Conservation (phyloP, 2,113 vertebrate genomes). For the Aspidoscelis tigris region DNA sequence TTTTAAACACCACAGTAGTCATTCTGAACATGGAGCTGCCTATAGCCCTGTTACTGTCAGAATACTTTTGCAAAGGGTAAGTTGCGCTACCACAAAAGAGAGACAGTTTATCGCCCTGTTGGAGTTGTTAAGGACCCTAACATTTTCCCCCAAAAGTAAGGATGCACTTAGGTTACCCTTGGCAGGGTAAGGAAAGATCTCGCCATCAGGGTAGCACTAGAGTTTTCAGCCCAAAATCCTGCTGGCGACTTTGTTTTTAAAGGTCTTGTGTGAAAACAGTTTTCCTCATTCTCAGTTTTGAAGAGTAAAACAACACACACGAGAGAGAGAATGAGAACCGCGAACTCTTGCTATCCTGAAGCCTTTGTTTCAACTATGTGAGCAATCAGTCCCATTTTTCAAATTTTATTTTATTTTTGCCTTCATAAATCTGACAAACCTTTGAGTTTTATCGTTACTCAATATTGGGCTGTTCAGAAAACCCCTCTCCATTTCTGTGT, state of each 20-base stretch:
- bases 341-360: not conserved
- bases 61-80: not conserved
- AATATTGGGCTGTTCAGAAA: not conserved
- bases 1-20: not conserved
- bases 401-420: not conserved
- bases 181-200: not conserved
- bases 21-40: constrained; percentile 2
- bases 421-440: constrained; percentile 9
- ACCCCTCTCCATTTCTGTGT: not conserved
- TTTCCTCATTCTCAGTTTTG: not conserved
- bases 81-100: not conserved
- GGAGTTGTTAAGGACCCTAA: constrained; percentile 15
- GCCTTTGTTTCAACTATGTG: constrained; percentile 5
- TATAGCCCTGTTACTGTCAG: not conserved
- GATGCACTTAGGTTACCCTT: not conserved
- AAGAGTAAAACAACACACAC: not conserved
- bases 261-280: constrained; percentile 10
- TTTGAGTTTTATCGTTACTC: not conserved
- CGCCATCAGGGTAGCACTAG: constrained; percentile 5
- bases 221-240: not conserved
- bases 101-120: constrained; percentile 7
- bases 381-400: constrained; percentile 12
- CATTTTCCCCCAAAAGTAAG: constrained; percentile 3
- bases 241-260: constrained; percentile 1
- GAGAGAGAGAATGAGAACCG: not conserved